phyloP scores from a whole-genome alignment of 1,140 invertebrate genomes.

The Psilanteris sp. region DNA sequence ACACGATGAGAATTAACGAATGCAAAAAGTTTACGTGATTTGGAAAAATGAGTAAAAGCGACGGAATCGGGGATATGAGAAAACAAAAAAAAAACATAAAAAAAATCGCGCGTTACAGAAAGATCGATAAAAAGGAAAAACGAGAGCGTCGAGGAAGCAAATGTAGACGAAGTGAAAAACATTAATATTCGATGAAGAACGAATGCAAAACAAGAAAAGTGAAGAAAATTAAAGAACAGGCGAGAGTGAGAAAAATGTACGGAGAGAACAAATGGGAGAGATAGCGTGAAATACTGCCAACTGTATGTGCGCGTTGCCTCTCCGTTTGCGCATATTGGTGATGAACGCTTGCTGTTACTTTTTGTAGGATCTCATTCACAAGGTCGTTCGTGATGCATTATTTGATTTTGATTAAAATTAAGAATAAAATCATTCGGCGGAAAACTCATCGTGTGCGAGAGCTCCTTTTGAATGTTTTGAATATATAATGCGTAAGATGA shows the following conservation, averaged over 20 bases:
- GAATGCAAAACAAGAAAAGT: background rate
- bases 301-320: constrained; percentile 2
- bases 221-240: constrained; percentile 1
- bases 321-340: constrained; percentile 1
- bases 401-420: constrained; percentile 6
- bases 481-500: no score
- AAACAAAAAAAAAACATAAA: no score
- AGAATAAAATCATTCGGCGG: constrained; percentile 8
- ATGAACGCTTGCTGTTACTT: no score
- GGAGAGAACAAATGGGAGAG: background rate
- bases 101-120: background rate
- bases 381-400: background rate
- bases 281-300: constrained; percentile 30
- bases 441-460: no score
- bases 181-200: constrained; percentile 4
- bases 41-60: no score
- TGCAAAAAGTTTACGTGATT: no score
- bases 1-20: no score
- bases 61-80: no score
- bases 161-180: background rate
- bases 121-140: background rate
- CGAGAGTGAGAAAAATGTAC: constrained; percentile 1
- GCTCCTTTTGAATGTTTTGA: no score
- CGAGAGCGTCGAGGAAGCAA: background rate
- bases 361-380: background rate